These are phyloP conservation scores for Hippolais icterina DNA, from an alignment of 2,113 vertebrate genomes.

Conservation along the genomic window DNA sequence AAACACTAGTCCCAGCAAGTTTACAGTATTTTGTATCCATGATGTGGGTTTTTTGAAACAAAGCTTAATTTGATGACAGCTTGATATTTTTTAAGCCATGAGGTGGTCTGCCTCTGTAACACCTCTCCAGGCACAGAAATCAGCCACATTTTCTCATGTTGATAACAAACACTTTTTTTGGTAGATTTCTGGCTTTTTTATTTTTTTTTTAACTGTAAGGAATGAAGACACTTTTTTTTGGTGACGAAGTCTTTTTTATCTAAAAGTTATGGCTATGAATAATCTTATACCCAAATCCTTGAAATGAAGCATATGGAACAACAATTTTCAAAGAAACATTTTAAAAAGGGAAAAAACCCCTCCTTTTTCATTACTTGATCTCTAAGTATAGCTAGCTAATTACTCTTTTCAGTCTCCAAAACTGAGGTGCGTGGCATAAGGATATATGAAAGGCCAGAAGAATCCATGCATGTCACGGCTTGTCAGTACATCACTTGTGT, in stretches of 20 bases:
- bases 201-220: background rate
- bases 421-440: background rate
- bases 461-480: background rate
- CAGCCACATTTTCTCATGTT: background rate
- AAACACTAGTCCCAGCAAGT: background rate
- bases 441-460: background rate
- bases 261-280: background rate
- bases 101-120: background rate
- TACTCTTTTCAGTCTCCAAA: background rate
- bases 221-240: background rate
- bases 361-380: background rate
- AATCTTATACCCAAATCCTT: background rate
- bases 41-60: background rate
- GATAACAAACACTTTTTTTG: background rate
- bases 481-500: background rate
- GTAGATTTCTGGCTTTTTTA: background rate
- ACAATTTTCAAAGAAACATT: background rate
- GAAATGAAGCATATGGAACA: background rate
- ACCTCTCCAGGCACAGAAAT: background rate
- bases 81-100: background rate
- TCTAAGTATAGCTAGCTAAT: background rate
- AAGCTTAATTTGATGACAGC: background rate
- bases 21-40: background rate
- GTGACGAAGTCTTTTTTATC: background rate
- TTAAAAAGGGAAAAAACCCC: background rate